Evolutionary conservation across 2,113 vertebrate genomes (phyloP).

Genomic region (Etheostoma cragini): DNA sequence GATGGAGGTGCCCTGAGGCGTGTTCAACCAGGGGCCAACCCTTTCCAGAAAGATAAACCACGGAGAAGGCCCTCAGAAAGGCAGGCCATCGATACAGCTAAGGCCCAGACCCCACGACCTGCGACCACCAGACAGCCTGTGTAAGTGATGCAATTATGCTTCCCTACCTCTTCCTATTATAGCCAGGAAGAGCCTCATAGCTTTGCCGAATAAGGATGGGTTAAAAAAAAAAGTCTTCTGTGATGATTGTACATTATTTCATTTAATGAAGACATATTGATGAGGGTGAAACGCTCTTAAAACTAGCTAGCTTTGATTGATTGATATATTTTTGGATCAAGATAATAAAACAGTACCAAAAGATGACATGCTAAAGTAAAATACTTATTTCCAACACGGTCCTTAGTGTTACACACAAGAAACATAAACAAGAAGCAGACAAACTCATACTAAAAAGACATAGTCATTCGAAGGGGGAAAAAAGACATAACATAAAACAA

Average conservation of each 20-base stretch:
- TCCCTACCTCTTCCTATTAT: conserved; percentile 24
- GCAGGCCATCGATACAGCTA: conserved; percentile 58
- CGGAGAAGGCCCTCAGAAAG: conserved; percentile 73
- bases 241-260: background rate
- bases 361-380: no score
- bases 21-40: conserved; percentile 72
- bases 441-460: no score
- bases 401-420: no score
- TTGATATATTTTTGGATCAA: no score
- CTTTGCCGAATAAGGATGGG: conserved; percentile 3
- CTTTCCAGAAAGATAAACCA: conserved; percentile 72
- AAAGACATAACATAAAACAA: no score
- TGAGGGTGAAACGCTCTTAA: background rate
- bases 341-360: no score
- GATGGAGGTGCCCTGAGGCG: conserved; percentile 76
- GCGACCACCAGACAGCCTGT: conserved; percentile 69
- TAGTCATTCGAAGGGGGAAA: no score
- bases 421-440: no score
- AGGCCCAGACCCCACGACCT: conserved; percentile 72
- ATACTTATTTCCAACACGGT: no score
- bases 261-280: background rate
- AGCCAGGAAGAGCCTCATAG: conserved; percentile 5
- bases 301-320: background rate
- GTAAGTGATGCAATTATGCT: conserved; percentile 75
- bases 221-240: background rate